Conservation (phyloP, 2,797 vertebrate genomes). For the Esox masquinongy region DNA sequence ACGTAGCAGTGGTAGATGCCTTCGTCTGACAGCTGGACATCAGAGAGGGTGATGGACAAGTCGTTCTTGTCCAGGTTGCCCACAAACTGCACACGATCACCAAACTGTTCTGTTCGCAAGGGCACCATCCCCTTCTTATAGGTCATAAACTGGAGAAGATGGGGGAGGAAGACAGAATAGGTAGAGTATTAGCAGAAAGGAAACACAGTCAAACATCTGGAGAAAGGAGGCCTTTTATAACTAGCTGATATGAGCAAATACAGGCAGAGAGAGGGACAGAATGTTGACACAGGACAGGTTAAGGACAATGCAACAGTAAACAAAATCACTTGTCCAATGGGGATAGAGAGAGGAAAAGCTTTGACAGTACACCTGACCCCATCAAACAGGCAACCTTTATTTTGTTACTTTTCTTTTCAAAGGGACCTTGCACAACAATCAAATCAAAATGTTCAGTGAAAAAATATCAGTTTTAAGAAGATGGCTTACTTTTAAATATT, state of each 20-base stretch:
- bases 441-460: no score
- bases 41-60: conserved; percentile 86
- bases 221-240: not conserved
- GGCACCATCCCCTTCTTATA: conserved; percentile 85
- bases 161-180: not conserved
- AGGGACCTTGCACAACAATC: no score
- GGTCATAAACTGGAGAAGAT: conserved; percentile 81
- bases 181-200: conserved; percentile 2
- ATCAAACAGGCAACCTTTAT: no score
- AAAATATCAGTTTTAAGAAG: no score
- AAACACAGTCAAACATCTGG: conserved; percentile 12
- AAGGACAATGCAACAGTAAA: not conserved
- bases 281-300: not conserved
- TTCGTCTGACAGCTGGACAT: conserved; percentile 85
- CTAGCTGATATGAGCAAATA: not conserved
- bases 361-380: no score
- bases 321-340: not conserved
- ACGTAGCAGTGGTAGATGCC: conserved; percentile 92
- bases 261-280: no score
- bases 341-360: not conserved
- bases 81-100: conserved; percentile 86
- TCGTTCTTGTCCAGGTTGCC: conserved; percentile 93
- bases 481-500: no score
- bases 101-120: conserved; percentile 80
- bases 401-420: no score